Base-by-base conservation (phyloP, 1,140 invertebrate species). In the Brachionus paranguensis region DNA sequence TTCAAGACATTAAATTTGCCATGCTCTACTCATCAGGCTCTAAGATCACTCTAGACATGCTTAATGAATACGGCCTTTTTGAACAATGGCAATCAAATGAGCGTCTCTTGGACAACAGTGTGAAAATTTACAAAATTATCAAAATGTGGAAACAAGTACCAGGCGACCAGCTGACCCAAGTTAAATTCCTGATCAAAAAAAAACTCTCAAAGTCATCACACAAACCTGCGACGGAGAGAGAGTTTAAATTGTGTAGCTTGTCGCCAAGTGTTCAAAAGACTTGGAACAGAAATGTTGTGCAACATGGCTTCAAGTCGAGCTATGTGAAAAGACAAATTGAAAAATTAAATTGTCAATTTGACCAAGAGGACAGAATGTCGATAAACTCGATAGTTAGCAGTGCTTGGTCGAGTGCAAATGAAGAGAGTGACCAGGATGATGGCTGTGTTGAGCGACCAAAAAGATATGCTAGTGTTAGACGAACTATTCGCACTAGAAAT, bases 81-180 rank as follows among this genome's bases (percentile, higher is more conserved):
- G 78, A 81, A 68, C 17, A 64, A 47, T 81, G 78, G 78, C 78
- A 81, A 41, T 43, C 33, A 12, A 81, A 81, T 29, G 78, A 81
- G 20, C 78, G 78, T 41, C 78, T 81, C n/a, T 68, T 81, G 37
- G 78, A 81, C 27, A 11, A n/a, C 12, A 81, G 45, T 60, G n/a
- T 81, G 1, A 81, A 81, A 81, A 64, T 81, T 14, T 64, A 81
- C 8, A 81, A 81, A 68, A 43, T 81, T 43, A 60, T 81, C 7
- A 81, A 81, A 81, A 47, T 64, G 53, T 81, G 78, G 78, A 60
- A 41, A 33, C 37, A 81, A 27, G n/a, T 81, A 3, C 78, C 78
- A 14, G 78, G 78, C 2, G 78, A 81, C 64, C 78, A 81, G 12
- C 14, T 81, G 17, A n/a, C 55, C 11, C 53, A 64, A 64, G 78